phyloP scores from a whole-genome alignment of 2,113 vertebrate species.

The Pomatostomus ruficeps region DNA sequence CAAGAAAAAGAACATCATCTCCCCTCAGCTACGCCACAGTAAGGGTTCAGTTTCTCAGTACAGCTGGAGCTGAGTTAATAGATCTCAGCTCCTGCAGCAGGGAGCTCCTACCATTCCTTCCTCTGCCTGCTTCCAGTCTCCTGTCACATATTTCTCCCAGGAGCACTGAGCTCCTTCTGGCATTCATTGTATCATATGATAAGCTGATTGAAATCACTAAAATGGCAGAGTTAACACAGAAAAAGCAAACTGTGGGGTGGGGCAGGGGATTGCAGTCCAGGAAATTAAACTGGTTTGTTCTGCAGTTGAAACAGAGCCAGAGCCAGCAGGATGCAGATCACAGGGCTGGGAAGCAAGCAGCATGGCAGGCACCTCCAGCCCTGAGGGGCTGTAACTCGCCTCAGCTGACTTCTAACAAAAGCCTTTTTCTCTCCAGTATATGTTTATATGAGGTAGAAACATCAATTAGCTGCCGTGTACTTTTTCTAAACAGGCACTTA shows the following conservation, averaged over 20 bases:
- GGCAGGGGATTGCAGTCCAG: not conserved
- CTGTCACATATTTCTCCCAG: constrained; percentile 17
- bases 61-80: constrained; percentile 41
- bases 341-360: not conserved
- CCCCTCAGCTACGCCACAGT: not conserved
- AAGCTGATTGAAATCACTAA: constrained; percentile 36
- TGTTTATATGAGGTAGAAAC: not conserved
- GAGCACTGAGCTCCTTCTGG: constrained; percentile 24
- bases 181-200: constrained; percentile 26
- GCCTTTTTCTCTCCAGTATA: not conserved
- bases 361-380: not conserved
- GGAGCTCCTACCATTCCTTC: constrained; percentile 34
- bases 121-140: constrained; percentile 41
- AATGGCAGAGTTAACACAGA: constrained; percentile 27
- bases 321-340: not conserved
- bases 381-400: not conserved
- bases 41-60: not conserved
- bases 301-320: not conserved
- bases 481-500: not conserved
- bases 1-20: not conserved
- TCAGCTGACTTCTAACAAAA: not conserved
- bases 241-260: not conserved
- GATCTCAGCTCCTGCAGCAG: not conserved
- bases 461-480: not conserved
- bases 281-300: constrained; percentile 16